Percentiles rank a stretch among this genome's conserved stretches.
phyloP scores from a whole-genome alignment of 2,888 invertebrate species.

The Chrysina gloriosa region DNA sequence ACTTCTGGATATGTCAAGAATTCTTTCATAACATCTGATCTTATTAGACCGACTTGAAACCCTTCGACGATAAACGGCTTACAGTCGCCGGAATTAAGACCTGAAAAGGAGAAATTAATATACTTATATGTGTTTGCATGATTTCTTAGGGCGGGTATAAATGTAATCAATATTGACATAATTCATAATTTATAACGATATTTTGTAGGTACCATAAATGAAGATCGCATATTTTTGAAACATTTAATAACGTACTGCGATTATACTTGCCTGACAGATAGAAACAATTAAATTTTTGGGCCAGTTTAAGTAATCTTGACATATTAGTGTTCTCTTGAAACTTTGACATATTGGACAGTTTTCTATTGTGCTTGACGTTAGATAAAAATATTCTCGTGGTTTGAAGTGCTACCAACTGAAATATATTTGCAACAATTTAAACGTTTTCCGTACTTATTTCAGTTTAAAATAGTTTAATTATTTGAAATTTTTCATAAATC shows the following conservation, averaged over 20 bases:
- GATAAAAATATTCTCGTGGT: neutral
- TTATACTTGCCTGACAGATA: conserved; percentile 81
- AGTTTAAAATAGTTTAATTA: too few species aligned
- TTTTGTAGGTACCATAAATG: conserved; percentile 48
- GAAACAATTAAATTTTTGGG: conserved; percentile 90
- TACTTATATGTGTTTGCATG: too few species aligned
- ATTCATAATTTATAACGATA: conserved; percentile 40
- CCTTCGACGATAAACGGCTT: conserved; percentile 90
- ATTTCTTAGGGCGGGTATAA: conserved; percentile 46
- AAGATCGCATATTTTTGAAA: conserved; percentile 41
- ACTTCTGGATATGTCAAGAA: conserved; percentile 86
- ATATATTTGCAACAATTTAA: too few species aligned
- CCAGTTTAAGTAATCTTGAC: conserved; percentile 81
- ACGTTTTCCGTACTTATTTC: too few species aligned
- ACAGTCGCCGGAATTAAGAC: conserved; percentile 81
- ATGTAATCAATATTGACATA: conserved; percentile 48
- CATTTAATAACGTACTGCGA: conserved; percentile 42
- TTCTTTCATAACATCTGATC: conserved; percentile 85
- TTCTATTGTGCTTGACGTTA: conserved; percentile 9
- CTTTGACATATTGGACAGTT: conserved; percentile 37
- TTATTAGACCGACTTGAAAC: conserved; percentile 88
- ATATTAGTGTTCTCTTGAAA: conserved; percentile 57
- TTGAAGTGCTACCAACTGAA: too few species aligned
- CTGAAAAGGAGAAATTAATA: conserved; percentile 63
- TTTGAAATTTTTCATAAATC: too few species aligned